Percentiles rank a stretch among this genome's conserved stretches.
These are phyloP conservation scores for Orussus abietinus DNA, from an alignment of 1,140 invertebrate species.

Conservation along the genomic window DNA sequence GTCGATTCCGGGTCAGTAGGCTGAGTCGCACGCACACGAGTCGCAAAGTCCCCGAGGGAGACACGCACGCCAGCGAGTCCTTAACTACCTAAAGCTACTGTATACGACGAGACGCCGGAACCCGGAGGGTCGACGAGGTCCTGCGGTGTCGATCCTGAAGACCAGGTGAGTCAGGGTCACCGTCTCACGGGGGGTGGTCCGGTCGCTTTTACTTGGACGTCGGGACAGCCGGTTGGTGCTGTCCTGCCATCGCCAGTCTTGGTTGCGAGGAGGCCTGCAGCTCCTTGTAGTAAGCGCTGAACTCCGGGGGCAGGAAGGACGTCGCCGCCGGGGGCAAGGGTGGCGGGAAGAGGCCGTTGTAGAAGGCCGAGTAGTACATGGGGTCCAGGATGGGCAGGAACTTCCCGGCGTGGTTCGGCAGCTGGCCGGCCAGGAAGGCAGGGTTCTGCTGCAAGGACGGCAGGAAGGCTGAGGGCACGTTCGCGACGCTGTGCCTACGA, in stretches of 20 bases:
- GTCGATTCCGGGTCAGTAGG: too few relatives aligned
- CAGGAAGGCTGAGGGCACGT: constrained; percentile 35
- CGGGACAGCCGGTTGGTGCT: constrained; percentile 43
- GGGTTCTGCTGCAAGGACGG: constrained; percentile 27
- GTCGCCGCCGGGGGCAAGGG: constrained; percentile 28
- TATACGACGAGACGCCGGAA: constrained; percentile 5
- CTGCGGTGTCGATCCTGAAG: not conserved
- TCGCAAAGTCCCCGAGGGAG: too few relatives aligned
- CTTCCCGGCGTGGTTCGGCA: constrained; percentile 39
- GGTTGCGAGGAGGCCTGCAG: constrained; percentile 44
- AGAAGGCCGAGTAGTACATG: constrained; percentile 48
- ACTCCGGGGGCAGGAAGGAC: constrained; percentile 42
- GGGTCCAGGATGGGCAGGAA: constrained; percentile 48
- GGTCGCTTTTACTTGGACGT: constrained; percentile 46
- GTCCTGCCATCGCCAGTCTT: constrained; percentile 42
- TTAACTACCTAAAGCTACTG: too few relatives aligned
- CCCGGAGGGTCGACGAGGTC: too few relatives aligned
- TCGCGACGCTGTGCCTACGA: constrained; percentile 41
- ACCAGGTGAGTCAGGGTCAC: too few relatives aligned
- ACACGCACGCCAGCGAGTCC: too few relatives aligned
- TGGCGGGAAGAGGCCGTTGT: constrained; percentile 45
- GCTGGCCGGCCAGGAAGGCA: constrained; percentile 32
- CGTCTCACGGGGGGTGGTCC: too few relatives aligned
- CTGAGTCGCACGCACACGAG: too few relatives aligned
- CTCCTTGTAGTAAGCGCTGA: constrained; percentile 51